Conservation (phyloP, 2,797 vertebrate genomes). For the Valencia hispanica region DNA sequence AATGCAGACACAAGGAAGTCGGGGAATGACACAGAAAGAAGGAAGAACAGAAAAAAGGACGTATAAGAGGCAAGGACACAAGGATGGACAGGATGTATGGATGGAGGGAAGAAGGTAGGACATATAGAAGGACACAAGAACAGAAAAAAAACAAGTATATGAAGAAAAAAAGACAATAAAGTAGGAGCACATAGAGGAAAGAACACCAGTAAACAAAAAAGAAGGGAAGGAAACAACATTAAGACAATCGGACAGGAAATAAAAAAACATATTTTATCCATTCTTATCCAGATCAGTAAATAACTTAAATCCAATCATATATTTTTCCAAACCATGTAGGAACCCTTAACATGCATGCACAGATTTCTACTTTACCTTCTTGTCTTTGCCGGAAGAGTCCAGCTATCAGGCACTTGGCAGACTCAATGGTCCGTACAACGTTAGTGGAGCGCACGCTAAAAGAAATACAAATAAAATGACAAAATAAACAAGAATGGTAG, state of each 20-base stretch:
- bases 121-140: not conserved
- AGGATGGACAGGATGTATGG: not conserved
- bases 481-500: slow-evolving; percentile 42
- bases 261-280: not conserved
- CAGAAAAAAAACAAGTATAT: not conserved
- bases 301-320: not conserved
- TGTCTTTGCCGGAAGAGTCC: slow-evolving; percentile 92
- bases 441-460: slow-evolving; percentile 93
- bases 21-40: not conserved
- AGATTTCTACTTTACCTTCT: slow-evolving; percentile 79
- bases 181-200: not conserved
- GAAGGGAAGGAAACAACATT: not conserved
- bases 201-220: not conserved
- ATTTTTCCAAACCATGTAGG: not conserved
- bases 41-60: not conserved
- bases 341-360: not conserved
- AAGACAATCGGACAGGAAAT: not conserved
- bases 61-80: not conserved
- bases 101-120: too few species aligned
- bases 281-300: not conserved
- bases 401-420: slow-evolving; percentile 91
- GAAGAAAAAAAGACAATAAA: not conserved
- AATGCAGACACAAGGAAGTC: not conserved
- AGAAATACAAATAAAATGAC: slow-evolving; percentile 32
- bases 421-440: slow-evolving; percentile 93